A percentile compares a stretch with the other conserved stretches of the same genome.
Conservation (phyloP, 2,797 vertebrate genomes). For the Malacoraja senta region DNA sequence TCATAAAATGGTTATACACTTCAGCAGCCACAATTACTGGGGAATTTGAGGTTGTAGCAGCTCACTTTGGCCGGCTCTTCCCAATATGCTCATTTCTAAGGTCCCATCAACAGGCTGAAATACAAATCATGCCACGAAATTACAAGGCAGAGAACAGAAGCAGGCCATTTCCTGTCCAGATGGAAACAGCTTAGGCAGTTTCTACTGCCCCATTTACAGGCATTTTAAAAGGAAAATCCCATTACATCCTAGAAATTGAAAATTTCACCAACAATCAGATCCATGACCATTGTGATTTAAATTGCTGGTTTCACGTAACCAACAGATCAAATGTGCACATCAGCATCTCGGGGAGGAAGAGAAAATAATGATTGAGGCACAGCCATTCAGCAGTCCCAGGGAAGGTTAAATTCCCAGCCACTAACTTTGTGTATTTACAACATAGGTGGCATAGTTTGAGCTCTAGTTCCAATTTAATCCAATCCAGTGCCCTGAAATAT, state of each 20-base stretch:
- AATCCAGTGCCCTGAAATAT: background rate
- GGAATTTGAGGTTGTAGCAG: background rate
- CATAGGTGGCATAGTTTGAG: background rate
- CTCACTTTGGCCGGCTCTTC: background rate
- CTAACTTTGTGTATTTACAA: background rate
- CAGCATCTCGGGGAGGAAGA: background rate
- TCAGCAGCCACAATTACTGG: background rate
- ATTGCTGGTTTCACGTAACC: background rate
- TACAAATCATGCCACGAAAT: background rate
- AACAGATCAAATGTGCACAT: background rate
- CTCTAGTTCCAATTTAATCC: background rate
- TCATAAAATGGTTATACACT: background rate
- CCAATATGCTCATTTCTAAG: background rate
- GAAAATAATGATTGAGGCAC: background rate
- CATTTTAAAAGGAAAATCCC: background rate
- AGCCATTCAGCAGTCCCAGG: background rate
- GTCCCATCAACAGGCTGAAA: too few relatives aligned
- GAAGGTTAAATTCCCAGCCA: background rate
- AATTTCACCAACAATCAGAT: background rate
- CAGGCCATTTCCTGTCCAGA: background rate
- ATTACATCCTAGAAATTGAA: background rate
- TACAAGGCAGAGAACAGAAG: background rate
- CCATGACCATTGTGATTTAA: background rate
- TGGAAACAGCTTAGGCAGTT: background rate
- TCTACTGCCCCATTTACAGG: background rate